phyloP scores from a whole-genome alignment of 2,113 vertebrate genomes.

The Chlamydotis undulata region DNA sequence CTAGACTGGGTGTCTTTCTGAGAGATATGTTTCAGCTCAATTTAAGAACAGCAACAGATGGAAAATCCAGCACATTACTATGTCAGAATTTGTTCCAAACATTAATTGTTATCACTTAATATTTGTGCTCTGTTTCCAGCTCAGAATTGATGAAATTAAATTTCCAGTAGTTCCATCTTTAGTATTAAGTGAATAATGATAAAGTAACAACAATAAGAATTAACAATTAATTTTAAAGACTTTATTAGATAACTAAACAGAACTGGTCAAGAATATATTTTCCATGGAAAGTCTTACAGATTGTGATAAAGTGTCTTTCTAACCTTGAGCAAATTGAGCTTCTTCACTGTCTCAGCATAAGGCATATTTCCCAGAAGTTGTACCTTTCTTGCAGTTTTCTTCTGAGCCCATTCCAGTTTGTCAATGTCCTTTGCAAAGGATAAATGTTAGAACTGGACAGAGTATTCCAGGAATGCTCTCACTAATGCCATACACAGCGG shows the following conservation, averaged over 20 bases:
- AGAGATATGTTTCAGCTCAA: background rate
- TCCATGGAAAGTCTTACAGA: background rate
- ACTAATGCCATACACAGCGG: background rate
- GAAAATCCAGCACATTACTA: background rate
- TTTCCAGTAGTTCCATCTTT: background rate
- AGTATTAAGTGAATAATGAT: background rate
- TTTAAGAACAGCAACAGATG: constrained; percentile 15
- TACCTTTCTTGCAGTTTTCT: background rate
- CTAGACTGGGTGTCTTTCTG: background rate
- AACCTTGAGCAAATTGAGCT: background rate
- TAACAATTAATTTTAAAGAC: background rate
- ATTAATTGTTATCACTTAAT: constrained; percentile 6
- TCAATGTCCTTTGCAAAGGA: background rate
- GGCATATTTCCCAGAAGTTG: background rate
- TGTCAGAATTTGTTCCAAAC: background rate
- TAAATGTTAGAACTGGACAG: background rate
- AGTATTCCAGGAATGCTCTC: background rate
- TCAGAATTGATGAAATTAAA: background rate
- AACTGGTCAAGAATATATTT: background rate
- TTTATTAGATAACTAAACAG: background rate
- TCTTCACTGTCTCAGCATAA: background rate
- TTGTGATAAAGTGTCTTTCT: background rate
- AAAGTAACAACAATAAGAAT: background rate
- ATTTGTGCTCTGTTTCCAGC: background rate
- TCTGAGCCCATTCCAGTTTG: background rate